Conservation (phyloP, 2,797 vertebrate genomes). For the Allobates femoralis region DNA sequence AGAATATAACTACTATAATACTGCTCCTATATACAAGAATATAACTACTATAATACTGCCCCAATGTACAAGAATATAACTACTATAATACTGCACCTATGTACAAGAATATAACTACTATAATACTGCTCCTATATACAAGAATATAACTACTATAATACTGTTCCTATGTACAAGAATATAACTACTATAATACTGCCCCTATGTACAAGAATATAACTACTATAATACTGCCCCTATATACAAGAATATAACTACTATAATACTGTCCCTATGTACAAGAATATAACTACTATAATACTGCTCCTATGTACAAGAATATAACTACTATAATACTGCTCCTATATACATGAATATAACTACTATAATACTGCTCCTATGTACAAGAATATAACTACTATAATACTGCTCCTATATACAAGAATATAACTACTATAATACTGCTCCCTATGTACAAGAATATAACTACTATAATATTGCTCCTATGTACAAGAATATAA, state of each 20-base stretch:
- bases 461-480: not conserved
- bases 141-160: conserved; percentile 4
- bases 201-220: too few relatives aligned
- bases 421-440: not conserved
- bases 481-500: not conserved
- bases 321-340: not conserved
- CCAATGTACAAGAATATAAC: not conserved
- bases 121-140: not conserved
- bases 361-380: not conserved
- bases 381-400: too few relatives aligned
- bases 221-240: not conserved
- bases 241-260: not conserved
- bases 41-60: not conserved
- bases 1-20: conserved; percentile 8
- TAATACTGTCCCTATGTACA: not conserved
- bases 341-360: not conserved
- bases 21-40: not conserved
- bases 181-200: not conserved
- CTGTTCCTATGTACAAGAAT: not conserved
- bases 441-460: too few relatives aligned
- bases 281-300: not conserved
- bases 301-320: not conserved
- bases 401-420: not conserved
- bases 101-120: not conserved
- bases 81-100: not conserved